A percentile compares a stretch with the other conserved stretches of the same genome.
Conservation (phyloP, 2,797 vertebrate genomes). For the Melanotaenia trifasciata region DNA sequence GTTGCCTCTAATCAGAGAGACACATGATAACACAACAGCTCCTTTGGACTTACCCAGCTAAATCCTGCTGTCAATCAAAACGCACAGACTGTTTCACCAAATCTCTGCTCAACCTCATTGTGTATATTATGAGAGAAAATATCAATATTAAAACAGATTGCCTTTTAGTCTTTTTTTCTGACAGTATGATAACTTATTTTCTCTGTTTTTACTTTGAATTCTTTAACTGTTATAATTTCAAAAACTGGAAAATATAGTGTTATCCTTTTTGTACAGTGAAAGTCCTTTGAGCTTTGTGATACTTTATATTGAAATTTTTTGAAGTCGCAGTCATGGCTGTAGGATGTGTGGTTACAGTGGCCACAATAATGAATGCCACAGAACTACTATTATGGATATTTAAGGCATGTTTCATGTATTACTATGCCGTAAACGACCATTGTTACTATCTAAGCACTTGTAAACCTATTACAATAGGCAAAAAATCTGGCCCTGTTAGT, state of each 20-base stretch:
- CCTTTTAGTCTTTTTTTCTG: conserved; percentile 48
- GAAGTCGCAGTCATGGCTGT: conserved; percentile 18
- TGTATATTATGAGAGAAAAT: conserved; percentile 42
- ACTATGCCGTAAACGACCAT: conserved; percentile 40
- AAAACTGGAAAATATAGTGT: conserved; percentile 74
- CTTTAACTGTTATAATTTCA: conserved; percentile 69
- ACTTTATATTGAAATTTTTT: conserved; percentile 25
- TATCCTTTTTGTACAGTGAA: conserved; percentile 67
- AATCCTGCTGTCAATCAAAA: conserved; percentile 42
- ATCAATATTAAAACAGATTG: conserved; percentile 38
- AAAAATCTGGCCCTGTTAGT: conserved; percentile 20
- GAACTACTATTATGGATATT: conserved; percentile 44
- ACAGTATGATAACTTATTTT: conserved; percentile 81
- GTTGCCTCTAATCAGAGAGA: conserved; percentile 58
- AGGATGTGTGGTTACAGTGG: conserved; percentile 29
- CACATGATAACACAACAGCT: conserved; percentile 48
- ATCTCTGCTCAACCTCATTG: conserved; percentile 27
- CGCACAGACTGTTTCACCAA: conserved; percentile 32
- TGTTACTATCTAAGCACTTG: conserved; percentile 66
- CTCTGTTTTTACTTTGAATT: conserved; percentile 56
- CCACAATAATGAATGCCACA: conserved; percentile 37
- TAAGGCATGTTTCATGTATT: conserved; percentile 50
- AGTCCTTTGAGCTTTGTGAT: conserved; percentile 50
- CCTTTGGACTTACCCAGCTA: conserved; percentile 35
- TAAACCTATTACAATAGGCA: conserved; percentile 43